Percentiles rank a stretch among this genome's conserved stretches.
Conservation (phyloP, 2,797 vertebrate genomes). For the Labeo calbasu region DNA sequence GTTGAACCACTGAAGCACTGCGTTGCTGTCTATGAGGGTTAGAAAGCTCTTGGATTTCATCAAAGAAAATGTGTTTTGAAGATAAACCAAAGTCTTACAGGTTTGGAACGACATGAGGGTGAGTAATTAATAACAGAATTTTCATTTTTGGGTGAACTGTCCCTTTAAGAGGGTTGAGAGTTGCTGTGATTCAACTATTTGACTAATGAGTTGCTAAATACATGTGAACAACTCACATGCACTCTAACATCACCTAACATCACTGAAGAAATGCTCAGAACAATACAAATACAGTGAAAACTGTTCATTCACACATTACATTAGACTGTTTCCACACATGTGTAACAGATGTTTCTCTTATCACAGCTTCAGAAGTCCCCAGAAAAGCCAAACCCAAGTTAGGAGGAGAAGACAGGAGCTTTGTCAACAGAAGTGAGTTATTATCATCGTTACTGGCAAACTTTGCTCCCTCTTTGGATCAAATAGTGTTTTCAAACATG, state of each 20-base stretch:
- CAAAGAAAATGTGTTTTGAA: too few relatives aligned
- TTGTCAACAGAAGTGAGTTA: slow-evolving; percentile 55
- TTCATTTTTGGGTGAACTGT: too few relatives aligned
- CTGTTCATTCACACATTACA: neutral
- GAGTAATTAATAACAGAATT: too few relatives aligned
- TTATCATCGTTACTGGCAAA: slow-evolving; percentile 21
- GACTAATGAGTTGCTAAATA: neutral
- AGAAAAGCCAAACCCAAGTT: slow-evolving; percentile 78
- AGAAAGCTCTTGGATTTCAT: too few relatives aligned
- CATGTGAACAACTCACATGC: neutral
- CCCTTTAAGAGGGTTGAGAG: neutral
- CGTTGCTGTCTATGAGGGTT: too few relatives aligned
- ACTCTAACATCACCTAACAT: neutral
- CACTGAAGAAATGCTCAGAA: neutral
- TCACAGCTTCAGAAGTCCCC: slow-evolving; percentile 75
- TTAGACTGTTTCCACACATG: neutral
- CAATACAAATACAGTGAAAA: neutral
- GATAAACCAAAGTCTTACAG: too few relatives aligned
- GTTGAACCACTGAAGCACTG: too few relatives aligned
- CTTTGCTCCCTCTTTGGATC: neutral
- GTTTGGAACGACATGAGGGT: too few relatives aligned
- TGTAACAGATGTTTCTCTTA: slow-evolving; percentile 40
- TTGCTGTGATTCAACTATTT: neutral
- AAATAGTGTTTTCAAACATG: neutral
- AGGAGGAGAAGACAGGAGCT: slow-evolving; percentile 59